Percentiles rank a stretch among this genome's conserved stretches.
Evolutionary conservation across 64 coral and sea anemone genomes (phyloP).

Genomic region (Orbicella faveolata): DNA sequence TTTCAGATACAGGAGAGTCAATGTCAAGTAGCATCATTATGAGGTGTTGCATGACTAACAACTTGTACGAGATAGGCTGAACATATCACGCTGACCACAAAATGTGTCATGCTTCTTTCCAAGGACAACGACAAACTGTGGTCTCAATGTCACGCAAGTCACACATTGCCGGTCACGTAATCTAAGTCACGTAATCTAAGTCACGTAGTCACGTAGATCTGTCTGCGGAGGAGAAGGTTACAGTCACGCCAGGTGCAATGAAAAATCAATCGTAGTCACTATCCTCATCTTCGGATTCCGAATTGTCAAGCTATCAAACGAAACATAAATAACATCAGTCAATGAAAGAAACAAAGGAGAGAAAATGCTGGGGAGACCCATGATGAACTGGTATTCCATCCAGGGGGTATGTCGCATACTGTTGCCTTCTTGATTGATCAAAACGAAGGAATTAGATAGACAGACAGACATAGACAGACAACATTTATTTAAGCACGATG

Average conservation of each 20-base stretch:
- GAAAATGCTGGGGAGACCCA: no score
- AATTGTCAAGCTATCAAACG: slow-evolving; percentile 22
- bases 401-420: no score
- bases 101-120: not conserved
- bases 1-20: not conserved
- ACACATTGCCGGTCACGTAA: not conserved
- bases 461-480: no score
- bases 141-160: not conserved
- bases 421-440: no score
- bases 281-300: slow-evolving; percentile 38
- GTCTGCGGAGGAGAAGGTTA: no score
- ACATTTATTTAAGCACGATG: no score
- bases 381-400: no score
- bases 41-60: not conserved
- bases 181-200: not conserved
- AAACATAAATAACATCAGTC: not conserved
- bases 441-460: no score
- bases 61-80: not conserved
- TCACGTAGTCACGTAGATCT: not conserved
- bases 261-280: slow-evolving; percentile 10
- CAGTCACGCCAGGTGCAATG: not conserved
- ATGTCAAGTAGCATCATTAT: not conserved
- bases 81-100: not conserved
- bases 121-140: not conserved
- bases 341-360: not conserved